Percentiles rank a stretch among this genome's conserved stretches.
phyloP scores from a whole-genome alignment of 2,888 invertebrate species.

The Brassicogethes aeneus region DNA sequence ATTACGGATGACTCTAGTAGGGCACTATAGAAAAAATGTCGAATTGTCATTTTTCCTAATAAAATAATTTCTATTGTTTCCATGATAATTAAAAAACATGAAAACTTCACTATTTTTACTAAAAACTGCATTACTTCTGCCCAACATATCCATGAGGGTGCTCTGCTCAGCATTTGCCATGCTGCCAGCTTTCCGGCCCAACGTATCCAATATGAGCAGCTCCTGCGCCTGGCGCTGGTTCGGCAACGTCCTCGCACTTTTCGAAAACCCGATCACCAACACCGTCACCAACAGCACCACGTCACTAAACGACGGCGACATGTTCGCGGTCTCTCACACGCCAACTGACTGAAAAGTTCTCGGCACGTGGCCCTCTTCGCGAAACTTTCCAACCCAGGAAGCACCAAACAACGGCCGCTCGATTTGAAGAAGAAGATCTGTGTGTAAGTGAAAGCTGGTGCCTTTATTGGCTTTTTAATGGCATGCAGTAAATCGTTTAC shows the following conservation, averaged over 20 bases:
- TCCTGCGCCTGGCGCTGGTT: conserved; percentile 66
- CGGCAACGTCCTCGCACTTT: conserved; percentile 40
- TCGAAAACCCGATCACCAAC: conserved; percentile 18
- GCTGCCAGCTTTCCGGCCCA: conserved; percentile 53
- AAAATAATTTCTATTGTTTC: no score
- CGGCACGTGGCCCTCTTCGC: conserved; percentile 6
- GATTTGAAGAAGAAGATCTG: no score
- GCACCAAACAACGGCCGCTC: conserved; percentile 26
- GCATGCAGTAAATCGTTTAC: no score
- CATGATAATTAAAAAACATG: no score
- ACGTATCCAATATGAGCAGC: conserved; percentile 60
- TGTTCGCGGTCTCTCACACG: not conserved
- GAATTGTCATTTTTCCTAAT: no score
- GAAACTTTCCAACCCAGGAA: conserved; percentile 30
- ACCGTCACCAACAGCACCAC: conserved; percentile 18
- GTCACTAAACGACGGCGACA: not conserved
- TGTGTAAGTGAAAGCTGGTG: conserved; percentile 4
- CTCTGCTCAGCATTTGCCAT: conserved; percentile 44
- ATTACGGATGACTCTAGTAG: no score
- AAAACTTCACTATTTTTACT: no score
- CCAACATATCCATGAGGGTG: conserved; percentile 74
- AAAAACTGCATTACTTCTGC: conserved; percentile 74
- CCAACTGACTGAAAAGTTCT: no score
- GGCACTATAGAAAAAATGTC: no score
- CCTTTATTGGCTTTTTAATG: no score